Conservation (phyloP, 2,888 invertebrate genomes). For the Nymphalis polychloros region DNA sequence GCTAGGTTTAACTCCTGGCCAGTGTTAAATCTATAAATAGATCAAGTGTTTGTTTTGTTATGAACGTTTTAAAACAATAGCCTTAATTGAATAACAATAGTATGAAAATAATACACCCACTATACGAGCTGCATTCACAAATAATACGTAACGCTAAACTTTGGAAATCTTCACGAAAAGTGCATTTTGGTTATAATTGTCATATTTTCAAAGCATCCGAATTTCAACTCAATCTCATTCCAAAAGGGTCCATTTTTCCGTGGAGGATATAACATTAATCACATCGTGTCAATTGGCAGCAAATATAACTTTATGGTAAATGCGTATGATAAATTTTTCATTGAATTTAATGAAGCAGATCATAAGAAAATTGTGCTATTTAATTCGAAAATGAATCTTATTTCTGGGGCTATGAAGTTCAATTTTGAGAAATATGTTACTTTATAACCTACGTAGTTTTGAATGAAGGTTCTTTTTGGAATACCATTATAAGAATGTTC, state of each 20-base stretch:
- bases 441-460: constrained; percentile 2
- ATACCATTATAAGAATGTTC: neutral
- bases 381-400: neutral
- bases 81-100: neutral
- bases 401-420: accelerated
- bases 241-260: neutral
- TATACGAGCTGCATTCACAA: neutral
- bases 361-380: neutral
- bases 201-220: neutral
- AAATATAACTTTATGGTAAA: neutral
- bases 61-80: neutral
- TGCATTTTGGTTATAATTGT: neutral
- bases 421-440: neutral
- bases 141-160: neutral
- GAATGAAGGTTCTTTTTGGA: neutral
- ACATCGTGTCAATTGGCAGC: neutral
- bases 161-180: neutral
- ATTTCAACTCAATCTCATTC: neutral
- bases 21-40: too few species aligned
- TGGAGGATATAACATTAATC: neutral
- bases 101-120: neutral
- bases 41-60: too few species aligned
- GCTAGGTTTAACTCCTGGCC: too few species aligned
- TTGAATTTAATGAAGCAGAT: neutral
- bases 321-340: neutral